Conservation (phyloP, 1,140 invertebrate genomes). For the Bombus fervidus region DNA sequence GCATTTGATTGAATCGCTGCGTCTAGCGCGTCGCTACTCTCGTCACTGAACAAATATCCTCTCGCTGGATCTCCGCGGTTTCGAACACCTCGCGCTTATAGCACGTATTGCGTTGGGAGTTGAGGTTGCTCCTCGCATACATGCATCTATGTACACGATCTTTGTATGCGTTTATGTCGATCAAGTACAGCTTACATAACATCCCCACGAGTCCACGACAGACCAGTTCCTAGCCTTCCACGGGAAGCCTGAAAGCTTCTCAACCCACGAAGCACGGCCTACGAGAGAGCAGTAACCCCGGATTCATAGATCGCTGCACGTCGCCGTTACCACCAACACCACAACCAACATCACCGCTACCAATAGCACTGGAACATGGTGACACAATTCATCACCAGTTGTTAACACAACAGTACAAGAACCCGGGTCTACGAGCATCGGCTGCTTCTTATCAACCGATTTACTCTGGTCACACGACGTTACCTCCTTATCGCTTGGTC, state of each 20-base stretch:
- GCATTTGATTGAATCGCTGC: background rate
- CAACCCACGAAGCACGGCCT: background rate
- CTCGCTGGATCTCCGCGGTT: background rate
- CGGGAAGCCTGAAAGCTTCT: slow-evolving; percentile 53
- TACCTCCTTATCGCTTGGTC: slow-evolving; percentile 44
- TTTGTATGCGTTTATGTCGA: slow-evolving; percentile 38
- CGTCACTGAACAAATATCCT: slow-evolving; percentile 1
- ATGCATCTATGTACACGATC: background rate
- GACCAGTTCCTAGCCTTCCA: slow-evolving; percentile 55
- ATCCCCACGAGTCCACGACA: slow-evolving; percentile 56
- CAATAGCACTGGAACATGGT: background rate
- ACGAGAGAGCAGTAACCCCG: slow-evolving; percentile 42
- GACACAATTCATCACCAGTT: slow-evolving; percentile 10
- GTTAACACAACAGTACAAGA: slow-evolving; percentile 1
- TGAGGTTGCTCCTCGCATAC: slow-evolving; percentile 4
- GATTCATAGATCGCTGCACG: slow-evolving; percentile 15
- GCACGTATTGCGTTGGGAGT: background rate
- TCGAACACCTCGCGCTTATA: background rate
- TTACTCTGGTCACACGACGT: slow-evolving; percentile 36
- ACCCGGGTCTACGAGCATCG: slow-evolving; percentile 10
- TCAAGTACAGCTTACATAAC: slow-evolving; percentile 60
- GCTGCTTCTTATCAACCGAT: slow-evolving; percentile 45
- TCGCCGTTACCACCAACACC: background rate
- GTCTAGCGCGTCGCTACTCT: background rate
- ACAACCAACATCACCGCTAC: slow-evolving; percentile 1